phyloP scores from a whole-genome alignment of 2,113 vertebrate genomes.

The Pithys albifrons region DNA sequence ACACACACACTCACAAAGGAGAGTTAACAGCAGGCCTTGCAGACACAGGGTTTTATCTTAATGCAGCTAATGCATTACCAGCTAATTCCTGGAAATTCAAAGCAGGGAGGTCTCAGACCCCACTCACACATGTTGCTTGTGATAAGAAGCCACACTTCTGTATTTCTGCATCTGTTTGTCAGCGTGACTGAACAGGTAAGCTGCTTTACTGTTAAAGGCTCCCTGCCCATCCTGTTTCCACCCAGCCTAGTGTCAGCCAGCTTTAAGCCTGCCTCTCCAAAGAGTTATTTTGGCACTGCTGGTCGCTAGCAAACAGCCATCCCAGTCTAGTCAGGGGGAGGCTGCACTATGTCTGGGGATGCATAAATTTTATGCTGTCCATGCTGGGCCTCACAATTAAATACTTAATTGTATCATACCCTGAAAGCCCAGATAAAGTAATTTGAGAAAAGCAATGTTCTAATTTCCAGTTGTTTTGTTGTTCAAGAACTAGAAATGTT shows the following conservation, averaged over 20 bases:
- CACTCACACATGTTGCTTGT: not conserved
- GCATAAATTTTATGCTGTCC: not conserved
- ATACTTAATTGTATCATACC: not conserved
- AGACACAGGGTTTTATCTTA: conserved; percentile 19
- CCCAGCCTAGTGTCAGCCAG: not conserved
- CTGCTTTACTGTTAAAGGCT: not conserved
- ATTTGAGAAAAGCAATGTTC: not conserved
- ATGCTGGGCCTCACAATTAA: not conserved
- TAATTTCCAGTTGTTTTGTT: not conserved
- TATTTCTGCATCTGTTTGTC: conserved; percentile 4
- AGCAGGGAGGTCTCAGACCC: not conserved
- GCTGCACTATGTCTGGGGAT: not conserved
- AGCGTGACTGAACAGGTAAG: not conserved
- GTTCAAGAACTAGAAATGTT: conserved; percentile 1
- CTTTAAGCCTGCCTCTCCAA: not conserved
- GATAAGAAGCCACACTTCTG: conserved; percentile 24
- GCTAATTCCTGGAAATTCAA: conserved; percentile 42
- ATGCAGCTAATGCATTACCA: conserved; percentile 6
- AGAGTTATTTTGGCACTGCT: not conserved
- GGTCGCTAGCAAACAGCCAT: not conserved
- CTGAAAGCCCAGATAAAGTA: conserved; percentile 1
- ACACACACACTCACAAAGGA: not conserved
- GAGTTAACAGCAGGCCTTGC: conserved; percentile 14
- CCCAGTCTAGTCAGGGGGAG: not conserved
- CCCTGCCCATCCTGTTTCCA: not conserved